phyloP scores from a whole-genome alignment of 2,113 vertebrate genomes.

The Hoplias malabaricus region DNA sequence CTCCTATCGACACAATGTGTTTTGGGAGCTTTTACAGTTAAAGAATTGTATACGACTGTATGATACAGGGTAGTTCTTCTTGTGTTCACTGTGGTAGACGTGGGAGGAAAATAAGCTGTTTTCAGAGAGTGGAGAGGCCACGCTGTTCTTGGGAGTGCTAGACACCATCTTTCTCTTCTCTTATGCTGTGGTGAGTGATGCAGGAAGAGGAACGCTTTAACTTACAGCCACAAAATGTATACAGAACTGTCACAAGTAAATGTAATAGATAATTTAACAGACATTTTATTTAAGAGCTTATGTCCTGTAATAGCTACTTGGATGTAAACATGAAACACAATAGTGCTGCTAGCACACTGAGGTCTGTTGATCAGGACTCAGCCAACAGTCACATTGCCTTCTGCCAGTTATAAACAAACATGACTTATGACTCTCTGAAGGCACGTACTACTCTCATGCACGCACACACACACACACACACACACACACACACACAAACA shows the following conservation, averaged over 20 bases:
- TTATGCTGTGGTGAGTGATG: conserved; percentile 88
- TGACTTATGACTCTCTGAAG: not conserved
- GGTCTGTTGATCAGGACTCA: not conserved
- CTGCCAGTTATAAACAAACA: conserved; percentile 3
- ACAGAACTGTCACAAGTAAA: not conserved
- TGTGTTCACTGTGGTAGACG: conserved; percentile 65
- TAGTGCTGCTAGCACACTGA: not conserved
- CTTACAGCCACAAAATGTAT: not conserved
- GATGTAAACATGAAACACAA: not conserved
- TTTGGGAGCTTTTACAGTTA: too few relatives aligned
- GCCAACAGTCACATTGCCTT: not conserved
- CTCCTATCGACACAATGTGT: too few relatives aligned
- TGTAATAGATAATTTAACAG: not conserved
- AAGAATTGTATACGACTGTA: too few relatives aligned
- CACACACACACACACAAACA: too few relatives aligned
- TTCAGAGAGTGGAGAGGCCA: conserved; percentile 79
- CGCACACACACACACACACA: not conserved
- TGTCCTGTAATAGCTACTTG: not conserved
- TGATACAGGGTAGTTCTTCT: not conserved
- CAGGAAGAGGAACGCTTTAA: not conserved
- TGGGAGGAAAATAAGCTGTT: conserved; percentile 86
- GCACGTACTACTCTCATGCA: not conserved
- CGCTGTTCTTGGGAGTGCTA: conserved; percentile 87
- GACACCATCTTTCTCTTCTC: conserved; percentile 96
- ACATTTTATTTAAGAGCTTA: not conserved